phyloP scores from a whole-genome alignment of 53 echinoderm and acorn worm species.

The Holothuria scabra region DNA sequence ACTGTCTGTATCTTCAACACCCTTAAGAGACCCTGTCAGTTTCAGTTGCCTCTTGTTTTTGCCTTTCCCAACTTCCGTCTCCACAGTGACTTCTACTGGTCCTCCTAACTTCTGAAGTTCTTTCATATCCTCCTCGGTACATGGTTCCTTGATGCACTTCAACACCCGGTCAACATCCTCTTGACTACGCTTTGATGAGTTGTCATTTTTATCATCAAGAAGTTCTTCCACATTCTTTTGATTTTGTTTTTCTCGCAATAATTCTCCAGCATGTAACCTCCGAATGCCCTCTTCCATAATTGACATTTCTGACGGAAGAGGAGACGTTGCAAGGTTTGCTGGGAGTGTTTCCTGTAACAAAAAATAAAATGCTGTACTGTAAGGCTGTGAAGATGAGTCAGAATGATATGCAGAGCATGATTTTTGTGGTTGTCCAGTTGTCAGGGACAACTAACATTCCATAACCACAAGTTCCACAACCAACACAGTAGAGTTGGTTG shows the following conservation, averaged over 20 bases:
- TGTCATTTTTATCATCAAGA: not conserved
- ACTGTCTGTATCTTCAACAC: slow-evolving; percentile 34
- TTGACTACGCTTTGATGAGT: slow-evolving; percentile 26
- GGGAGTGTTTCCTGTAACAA: slow-evolving; percentile 71
- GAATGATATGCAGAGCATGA: no score
- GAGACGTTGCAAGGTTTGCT: slow-evolving; percentile 84
- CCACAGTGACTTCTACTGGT: slow-evolving; percentile 52
- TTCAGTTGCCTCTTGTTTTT: slow-evolving; percentile 56
- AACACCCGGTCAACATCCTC: not conserved
- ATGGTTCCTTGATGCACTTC: slow-evolving; percentile 48
- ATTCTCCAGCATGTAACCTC: slow-evolving; percentile 47
- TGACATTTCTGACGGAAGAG: slow-evolving; percentile 57
- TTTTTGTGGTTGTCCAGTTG: no score
- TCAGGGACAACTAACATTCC: no score
- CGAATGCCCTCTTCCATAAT: slow-evolving; percentile 85
- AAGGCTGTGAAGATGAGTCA: no score
- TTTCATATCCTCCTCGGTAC: slow-evolving; percentile 16
- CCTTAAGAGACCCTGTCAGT: slow-evolving; percentile 32
- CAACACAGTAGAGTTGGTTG: no score
- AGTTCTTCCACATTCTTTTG: not conserved
- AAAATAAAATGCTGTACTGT: not conserved
- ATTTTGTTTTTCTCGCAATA: not conserved
- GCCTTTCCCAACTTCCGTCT: slow-evolving; percentile 63
- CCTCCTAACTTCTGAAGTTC: slow-evolving; percentile 30
- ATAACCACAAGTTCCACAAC: no score